Evolutionary conservation across 2,888 invertebrate genomes (phyloP).

Genomic region (Lagria hirta): DNA sequence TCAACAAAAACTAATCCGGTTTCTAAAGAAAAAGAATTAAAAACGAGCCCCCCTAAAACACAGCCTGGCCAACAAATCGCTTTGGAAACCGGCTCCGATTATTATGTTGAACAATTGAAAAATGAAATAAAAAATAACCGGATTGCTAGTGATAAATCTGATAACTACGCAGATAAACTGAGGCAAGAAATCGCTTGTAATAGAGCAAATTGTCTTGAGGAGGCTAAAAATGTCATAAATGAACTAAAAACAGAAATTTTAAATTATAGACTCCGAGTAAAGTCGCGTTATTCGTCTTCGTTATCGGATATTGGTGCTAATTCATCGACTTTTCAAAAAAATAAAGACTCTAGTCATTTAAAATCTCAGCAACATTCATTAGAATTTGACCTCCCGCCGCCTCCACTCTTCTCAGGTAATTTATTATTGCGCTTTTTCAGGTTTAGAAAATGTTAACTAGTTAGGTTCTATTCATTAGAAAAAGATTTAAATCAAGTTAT

Average conservation of each 20-base stretch:
- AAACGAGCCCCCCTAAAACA: neutral
- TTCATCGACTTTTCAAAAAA: no score
- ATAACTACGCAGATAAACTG: conserved; percentile 27
- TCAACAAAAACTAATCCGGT: neutral
- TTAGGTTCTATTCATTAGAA: no score
- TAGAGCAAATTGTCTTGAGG: conserved; percentile 16
- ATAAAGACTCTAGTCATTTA: no score
- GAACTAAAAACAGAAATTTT: conserved; percentile 35
- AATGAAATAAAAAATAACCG: conserved; percentile 25
- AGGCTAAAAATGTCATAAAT: conserved; percentile 29
- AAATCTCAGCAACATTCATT: no score
- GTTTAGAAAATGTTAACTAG: no score
- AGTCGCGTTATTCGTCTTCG: conserved; percentile 5
- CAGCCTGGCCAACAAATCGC: neutral
- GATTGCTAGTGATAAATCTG: conserved; percentile 4
- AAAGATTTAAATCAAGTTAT: no score
- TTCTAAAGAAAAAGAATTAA: neutral
- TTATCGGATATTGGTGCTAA: conserved; percentile 4
- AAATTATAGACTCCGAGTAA: conserved; percentile 8
- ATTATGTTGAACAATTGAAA: conserved; percentile 16
- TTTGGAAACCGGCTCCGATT: conserved; percentile 1
- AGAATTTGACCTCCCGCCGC: no score
- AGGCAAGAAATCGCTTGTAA: conserved; percentile 30
- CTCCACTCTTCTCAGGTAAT: no score
- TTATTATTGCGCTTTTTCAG: no score